Base-by-base conservation (phyloP, 2,113 vertebrate genomes). In the Lepus europaeus region DNA sequence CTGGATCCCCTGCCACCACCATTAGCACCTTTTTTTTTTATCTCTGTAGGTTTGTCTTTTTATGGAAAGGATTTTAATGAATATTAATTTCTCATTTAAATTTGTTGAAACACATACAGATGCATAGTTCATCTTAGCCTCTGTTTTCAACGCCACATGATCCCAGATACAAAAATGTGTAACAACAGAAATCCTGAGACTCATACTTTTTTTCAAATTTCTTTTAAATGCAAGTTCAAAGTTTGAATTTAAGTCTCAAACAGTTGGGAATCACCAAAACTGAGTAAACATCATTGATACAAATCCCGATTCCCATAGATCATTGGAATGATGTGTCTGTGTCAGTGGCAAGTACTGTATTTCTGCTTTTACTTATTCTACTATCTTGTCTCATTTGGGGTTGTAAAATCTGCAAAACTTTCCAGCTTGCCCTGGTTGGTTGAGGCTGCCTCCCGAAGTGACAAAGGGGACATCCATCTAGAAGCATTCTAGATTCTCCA, bases 21-120 rank as follows among this genome's bases (percentile, higher is more conserved):
- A 1, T 12, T 27, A 31, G 20, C 76, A 13, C 45, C 82, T 90
- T 45, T 85, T 90, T 31, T 89, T 63, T 45, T 82, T 36, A 31
- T 86, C 10, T 93, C 74, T 92, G 88, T 59, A 93, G 64, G 3
- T 64, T 19, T n/a, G 25, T 73, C 45, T 90, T 36, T 59, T 83
- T 89, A 63, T 6, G 16, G 4, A 74, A 36, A 89, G 17, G 0
- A 6, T 96, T 88, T 84, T 79, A 79, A 74, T 61, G 53, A 89
- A 6, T 68, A 95, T 73, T 49, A 77, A 81, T 51, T n/a, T 88
- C 95, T 98, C 88, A 74, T 83, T 96, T 31, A 11, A 70, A 96
- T 95, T 93, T 63, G 7, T 87, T 6, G 0, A 96, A 92, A 92
- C 19, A 88, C 49, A 97, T 77, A 77, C n/a, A 0, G 53, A 84